Evolutionary conservation across 2,888 invertebrate genomes (phyloP), one percentile per base, ranked within the genome.

Genomic region (Busseola fusca): DNA sequence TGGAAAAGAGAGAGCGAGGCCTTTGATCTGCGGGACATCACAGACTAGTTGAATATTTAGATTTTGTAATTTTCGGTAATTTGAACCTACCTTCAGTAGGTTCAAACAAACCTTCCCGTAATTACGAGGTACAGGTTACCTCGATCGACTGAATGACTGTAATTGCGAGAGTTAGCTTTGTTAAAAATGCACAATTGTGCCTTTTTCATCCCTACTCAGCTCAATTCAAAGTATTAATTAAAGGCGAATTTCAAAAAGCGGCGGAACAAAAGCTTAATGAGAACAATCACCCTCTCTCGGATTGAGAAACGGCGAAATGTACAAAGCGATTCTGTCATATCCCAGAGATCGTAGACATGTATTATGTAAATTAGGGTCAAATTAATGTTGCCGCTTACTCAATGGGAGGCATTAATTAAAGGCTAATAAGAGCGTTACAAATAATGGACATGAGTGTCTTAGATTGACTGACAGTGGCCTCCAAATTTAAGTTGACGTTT

Each of bases 311-410:
- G 56, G 76, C 58, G 34, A 70, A 64, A 74, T 72, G 77, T 75
- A 83, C 71, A 72, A 72, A 80, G 71, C 54, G 48, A 81, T 76
- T 72, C 74, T 76, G 78, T 69, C 74, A 81, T 63, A 78, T 72
- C 57, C 70, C 69, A 67, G 52, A 50, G 65, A 69, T 74, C 48
- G 71, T 76, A 72, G 58, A 73, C 71, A 60, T 74, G 78, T 81
- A 78, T 75, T 73, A 78, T 85, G 72, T 74, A 76, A 79, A 79
- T 81, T 64, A 81, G 73, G 79, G 76, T 81, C 69, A 83, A 68
- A 81, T 83, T 83, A 76, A 85, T 76, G 69, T 70, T 63, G 54
- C 64, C 71, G 69, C 72, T 54, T 76, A 68, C 64, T 72, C 56
- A 66, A 73, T 75, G 60, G 63, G 52, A 64, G 58, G 67, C 54